Conservation (phyloP, 2,113 vertebrate species). For the Lamprologus tigripictilis region DNA sequence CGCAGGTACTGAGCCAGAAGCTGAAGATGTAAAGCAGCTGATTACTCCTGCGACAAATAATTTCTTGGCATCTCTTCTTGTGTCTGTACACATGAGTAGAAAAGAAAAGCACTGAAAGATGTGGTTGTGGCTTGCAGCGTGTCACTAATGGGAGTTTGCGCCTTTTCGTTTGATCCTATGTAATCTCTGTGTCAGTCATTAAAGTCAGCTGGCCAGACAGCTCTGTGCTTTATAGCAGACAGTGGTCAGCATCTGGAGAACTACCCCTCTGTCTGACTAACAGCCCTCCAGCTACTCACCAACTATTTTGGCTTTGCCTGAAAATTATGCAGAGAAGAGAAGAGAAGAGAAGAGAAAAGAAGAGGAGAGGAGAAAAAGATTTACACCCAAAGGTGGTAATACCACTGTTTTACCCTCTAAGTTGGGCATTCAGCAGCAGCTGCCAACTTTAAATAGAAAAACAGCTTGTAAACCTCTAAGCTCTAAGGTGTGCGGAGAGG, state of each 20-base stretch:
- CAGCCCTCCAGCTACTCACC: neutral
- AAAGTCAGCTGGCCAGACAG: slow-evolving; percentile 44
- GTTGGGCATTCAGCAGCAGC: slow-evolving; percentile 40
- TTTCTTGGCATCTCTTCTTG: neutral
- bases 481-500: slow-evolving; percentile 4
- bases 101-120: neutral
- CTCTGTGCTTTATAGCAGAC: slow-evolving; percentile 31
- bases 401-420: neutral
- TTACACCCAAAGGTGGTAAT: neutral
- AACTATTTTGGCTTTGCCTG: neutral
- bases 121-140: neutral
- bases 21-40: neutral
- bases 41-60: slow-evolving; percentile 10
- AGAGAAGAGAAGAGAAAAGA: neutral
- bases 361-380: neutral
- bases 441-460: slow-evolving; percentile 49
- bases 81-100: neutral
- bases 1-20: neutral
- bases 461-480: slow-evolving; percentile 51
- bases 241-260: slow-evolving; percentile 65
- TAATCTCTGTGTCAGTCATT: slow-evolving; percentile 26
- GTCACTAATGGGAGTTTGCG: slow-evolving; percentile 14
- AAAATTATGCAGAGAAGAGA: neutral
- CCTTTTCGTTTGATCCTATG: slow-evolving; percentile 28
- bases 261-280: neutral